Evolutionary conservation across 2,113 vertebrate species (phyloP), one percentile per base, ranked within the genome.

Genomic region (Mormyrus iriodes): DNA sequence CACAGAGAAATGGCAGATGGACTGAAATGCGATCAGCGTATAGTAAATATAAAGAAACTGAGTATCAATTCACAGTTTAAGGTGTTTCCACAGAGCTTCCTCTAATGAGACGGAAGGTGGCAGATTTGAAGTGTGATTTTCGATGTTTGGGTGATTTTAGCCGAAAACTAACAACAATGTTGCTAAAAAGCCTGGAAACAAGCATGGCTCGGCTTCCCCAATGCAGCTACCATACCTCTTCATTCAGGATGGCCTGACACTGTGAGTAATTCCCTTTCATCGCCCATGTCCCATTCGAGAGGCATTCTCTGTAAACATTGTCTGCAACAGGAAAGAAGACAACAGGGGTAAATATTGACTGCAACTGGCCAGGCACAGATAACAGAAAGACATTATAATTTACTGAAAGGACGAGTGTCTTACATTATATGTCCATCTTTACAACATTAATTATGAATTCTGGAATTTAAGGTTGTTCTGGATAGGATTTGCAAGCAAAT

Each of bases 191-290:
- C 27, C 51, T 27, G 12, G n/a, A 27, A 85, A 85, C 0, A 48
- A 48, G 83, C 44, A 17, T 49, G 17, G 46, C 0, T 1, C 3
- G 21, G 55, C 52, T 24, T 44, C 10, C 46, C 8, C 2, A 8
- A 4, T 17, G 21, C 2, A 27, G 10, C 48, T n/a, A 79, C 21
- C 87, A 83, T 95, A 97, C 97, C 97, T 97, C 97, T 91, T 97
- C 95, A 0, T 92, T 96, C 92, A 98, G 96, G 88, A 98, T 98
- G 93, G 96, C 97, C 92, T 97, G 97, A 93, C 97, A 98, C 89
- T 96, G 96, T 0, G 97, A 96, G 89, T 98, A 98, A 93, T 98
- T 97, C 90, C 97, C 96, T 0, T 96, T 96, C 0, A 93, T 94
- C 0, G 97, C 96, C 97, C 97, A 98, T 88, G 95, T 97, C 85